Percentiles rank a stretch among this genome's conserved stretches.
phyloP scores from a whole-genome alignment of 2,797 vertebrate species.

The Anas georgica region DNA sequence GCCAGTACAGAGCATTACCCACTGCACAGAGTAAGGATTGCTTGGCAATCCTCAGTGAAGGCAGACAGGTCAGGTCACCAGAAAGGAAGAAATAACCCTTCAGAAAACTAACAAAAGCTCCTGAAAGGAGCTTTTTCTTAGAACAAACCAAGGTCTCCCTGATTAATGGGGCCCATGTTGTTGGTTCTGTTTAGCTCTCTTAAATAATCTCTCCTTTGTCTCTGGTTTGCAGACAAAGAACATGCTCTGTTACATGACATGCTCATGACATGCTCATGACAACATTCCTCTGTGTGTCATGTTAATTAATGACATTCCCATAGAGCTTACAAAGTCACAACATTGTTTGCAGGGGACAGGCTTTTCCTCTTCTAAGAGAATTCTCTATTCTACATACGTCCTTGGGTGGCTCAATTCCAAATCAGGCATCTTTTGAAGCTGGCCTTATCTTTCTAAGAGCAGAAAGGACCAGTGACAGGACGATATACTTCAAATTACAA shows the following conservation, averaged over 20 bases:
- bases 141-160: neutral
- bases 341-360: neutral
- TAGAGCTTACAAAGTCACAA: neutral
- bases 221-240: neutral
- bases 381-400: neutral
- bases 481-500: neutral
- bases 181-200: neutral
- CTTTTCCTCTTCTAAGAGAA: neutral
- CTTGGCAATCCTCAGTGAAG: neutral
- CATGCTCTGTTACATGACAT: neutral
- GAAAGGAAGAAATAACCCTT: neutral
- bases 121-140: neutral
- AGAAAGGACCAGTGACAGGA: neutral
- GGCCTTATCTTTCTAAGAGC: neutral
- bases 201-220: slow-evolving; percentile 14
- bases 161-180: neutral
- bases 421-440: neutral
- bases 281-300: neutral
- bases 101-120: neutral
- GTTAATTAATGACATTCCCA: neutral
- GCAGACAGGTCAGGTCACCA: neutral
- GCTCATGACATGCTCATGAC: neutral
- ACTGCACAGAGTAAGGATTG: neutral
- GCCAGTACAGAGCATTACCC: neutral
- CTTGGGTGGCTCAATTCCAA: neutral